Conservation (phyloP, 2,888 invertebrate genomes). For the Drosophila atripex region DNA sequence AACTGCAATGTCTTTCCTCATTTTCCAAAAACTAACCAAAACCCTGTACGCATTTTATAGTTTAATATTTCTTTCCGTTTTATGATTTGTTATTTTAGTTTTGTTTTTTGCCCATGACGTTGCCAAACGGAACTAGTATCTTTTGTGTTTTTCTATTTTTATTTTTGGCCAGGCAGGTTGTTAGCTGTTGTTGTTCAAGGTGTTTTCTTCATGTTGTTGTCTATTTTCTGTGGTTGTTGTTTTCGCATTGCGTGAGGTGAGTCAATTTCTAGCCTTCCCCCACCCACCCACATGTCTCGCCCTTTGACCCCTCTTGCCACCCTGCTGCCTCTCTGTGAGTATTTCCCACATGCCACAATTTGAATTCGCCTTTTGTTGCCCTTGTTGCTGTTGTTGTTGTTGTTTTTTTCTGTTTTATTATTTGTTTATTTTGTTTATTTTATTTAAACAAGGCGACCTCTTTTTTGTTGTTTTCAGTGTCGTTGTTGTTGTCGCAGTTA, state of each 20-base stretch:
- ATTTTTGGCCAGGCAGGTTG: constrained; percentile 31
- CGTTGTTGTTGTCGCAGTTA: constrained; percentile 45
- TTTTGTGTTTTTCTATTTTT: constrained; percentile 30
- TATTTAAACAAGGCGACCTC: constrained; percentile 67
- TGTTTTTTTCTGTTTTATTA: too few relatives aligned
- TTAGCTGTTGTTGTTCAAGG: constrained; percentile 36
- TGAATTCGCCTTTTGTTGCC: constrained; percentile 24
- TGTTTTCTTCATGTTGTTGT: constrained; percentile 14
- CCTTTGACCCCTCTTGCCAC: not conserved
- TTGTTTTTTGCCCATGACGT: constrained; percentile 54
- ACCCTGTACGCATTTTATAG: constrained; percentile 28
- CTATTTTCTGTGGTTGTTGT: constrained; percentile 13
- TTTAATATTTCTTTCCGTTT: constrained; percentile 34
- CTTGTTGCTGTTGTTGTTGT: constrained; percentile 25
- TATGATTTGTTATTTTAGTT: constrained; percentile 14
- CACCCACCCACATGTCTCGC: not conserved
- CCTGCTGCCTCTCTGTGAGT: constrained; percentile 44
- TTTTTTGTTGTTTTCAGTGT: constrained; percentile 37
- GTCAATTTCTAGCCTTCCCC: constrained; percentile 39
- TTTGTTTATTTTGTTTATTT: constrained; percentile 42
- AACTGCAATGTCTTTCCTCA: not conserved
- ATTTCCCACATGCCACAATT: constrained; percentile 50
- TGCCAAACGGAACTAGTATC: constrained; percentile 19
- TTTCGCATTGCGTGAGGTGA: constrained; percentile 42
- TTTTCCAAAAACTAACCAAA: not conserved